phyloP scores from a whole-genome alignment of 2,797 vertebrate species.

The Acanthopagrus latus region DNA sequence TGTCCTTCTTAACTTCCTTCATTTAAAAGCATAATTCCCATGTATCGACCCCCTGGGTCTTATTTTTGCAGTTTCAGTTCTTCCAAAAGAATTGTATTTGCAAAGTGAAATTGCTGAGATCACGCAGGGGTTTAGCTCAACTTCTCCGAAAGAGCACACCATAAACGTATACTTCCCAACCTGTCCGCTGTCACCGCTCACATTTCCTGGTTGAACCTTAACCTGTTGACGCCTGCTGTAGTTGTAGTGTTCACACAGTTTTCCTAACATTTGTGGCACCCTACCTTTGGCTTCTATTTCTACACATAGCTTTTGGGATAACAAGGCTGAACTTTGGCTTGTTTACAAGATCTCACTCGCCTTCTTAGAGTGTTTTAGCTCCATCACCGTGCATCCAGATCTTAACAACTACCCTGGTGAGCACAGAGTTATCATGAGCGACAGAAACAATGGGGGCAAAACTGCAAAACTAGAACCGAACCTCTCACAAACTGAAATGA shows the following conservation, averaged over 20 bases:
- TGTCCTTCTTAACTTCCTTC: not conserved
- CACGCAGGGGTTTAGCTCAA: not conserved
- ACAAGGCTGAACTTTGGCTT: not conserved
- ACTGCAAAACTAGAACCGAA: conserved; percentile 14
- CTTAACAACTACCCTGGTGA: not conserved
- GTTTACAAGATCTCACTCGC: not conserved
- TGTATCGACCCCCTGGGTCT: not conserved
- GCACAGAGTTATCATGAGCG: not conserved
- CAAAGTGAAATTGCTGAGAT: not conserved
- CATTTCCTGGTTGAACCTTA: not conserved
- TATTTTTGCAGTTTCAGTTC: not conserved
- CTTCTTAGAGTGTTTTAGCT: not conserved
- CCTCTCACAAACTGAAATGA: conserved; percentile 7
- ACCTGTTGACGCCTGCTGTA: too few species aligned
- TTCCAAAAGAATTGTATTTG: not conserved
- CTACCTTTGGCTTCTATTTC: not conserved
- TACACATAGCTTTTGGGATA: too few species aligned
- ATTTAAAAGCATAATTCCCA: not conserved
- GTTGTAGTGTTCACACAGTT: too few species aligned
- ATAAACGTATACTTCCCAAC: not conserved
- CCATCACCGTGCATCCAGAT: not conserved
- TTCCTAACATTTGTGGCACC: too few species aligned
- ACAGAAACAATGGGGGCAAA: not conserved
- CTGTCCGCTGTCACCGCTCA: not conserved
- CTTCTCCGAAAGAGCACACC: not conserved